These are phyloP conservation scores for Kryptopterus vitreolus DNA, from an alignment of 2,797 vertebrate species.

Conservation along the genomic window DNA sequence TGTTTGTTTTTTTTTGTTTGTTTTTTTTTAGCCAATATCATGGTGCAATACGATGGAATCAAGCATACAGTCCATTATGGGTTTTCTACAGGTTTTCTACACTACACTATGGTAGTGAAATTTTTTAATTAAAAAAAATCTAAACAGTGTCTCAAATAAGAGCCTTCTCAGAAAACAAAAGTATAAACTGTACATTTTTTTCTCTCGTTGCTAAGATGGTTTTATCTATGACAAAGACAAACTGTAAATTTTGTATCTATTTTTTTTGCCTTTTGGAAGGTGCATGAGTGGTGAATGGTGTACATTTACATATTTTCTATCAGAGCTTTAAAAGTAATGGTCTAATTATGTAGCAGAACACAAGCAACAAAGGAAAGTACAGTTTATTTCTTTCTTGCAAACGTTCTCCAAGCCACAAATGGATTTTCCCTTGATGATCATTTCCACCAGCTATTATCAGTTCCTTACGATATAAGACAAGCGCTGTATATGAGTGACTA, in stretches of 20 bases:
- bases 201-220: neutral
- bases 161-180: neutral
- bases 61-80: neutral
- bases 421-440: neutral
- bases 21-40: neutral
- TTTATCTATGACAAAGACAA: neutral
- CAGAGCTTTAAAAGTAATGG: neutral
- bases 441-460: neutral
- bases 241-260: neutral
- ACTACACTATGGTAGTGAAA: neutral
- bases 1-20: too few relatives aligned
- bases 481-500: conserved; percentile 36
- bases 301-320: neutral
- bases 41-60: neutral
- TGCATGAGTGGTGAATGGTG: neutral
- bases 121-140: neutral
- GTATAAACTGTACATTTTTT: neutral
- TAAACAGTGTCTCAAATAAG: neutral
- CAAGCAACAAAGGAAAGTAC: neutral
- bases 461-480: conserved; percentile 17
- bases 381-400: neutral
- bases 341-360: neutral
- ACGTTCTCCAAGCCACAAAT: neutral
- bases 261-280: neutral
- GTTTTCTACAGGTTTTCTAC: neutral